Evolutionary conservation across 2,113 vertebrate genomes (phyloP), one percentile per base, ranked within the genome.

Genomic region (Sitta europaea): DNA sequence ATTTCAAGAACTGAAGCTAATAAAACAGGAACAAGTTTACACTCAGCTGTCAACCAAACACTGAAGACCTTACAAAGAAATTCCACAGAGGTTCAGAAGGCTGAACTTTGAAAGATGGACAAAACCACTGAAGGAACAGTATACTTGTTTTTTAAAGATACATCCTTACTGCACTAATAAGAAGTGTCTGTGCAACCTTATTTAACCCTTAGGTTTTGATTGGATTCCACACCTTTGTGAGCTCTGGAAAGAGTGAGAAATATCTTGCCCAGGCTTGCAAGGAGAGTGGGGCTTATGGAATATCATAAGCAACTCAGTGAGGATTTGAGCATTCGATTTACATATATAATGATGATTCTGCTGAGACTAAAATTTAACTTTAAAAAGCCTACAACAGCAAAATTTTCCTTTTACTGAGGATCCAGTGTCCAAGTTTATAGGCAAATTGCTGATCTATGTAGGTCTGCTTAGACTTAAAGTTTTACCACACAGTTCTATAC

Each of bases 171-270:
- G 68, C 12, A 47, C 6, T 91, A 54, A 4, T 42, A 72, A 55
- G 21, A 78, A 87, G 51, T 14, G 17, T 38, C 74, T 74, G 14
- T 73, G 66, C 19, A 36, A n/a, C 29, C 38, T 67, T 53, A 75
- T 19, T 61, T 58, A 82, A 43, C 45, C 40, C 57, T 74, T 76
- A 38, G 35, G 42, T 79, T 94, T 88, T 77, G 55, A 92, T 19
- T 83, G 59, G 67, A 95, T 88, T 94, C 71, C 67, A 90, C 85
- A 93, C 63, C 43, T 96, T 20, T 36, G 54, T 31, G 47, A 95
- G 51, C 38, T 81, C 73, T 48, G 78, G 40, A 75, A 13, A 84
- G 61, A 87, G 59, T n/a, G 50, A 90, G 63, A 94, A 93, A 14
- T 74, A 73, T 45, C 90, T 63, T 95, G 90, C 55, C 71, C 82